phyloP scores from a whole-genome alignment of 2,113 vertebrate genomes.

The Dipodomys merriami region DNA sequence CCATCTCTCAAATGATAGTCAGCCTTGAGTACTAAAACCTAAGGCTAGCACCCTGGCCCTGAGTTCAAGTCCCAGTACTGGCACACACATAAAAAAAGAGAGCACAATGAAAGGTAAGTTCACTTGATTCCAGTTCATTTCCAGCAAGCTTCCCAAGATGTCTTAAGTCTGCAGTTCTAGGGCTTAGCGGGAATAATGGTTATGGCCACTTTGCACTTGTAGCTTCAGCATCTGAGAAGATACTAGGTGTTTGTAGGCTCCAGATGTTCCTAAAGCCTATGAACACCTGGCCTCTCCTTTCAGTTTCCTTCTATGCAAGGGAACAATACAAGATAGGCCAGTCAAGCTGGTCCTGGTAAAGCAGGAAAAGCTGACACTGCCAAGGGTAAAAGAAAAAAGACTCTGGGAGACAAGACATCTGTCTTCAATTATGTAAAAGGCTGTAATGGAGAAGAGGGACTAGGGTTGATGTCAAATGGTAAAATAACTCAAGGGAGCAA shows the following conservation, averaged over 20 bases:
- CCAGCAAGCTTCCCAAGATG: neutral
- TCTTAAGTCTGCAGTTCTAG: neutral
- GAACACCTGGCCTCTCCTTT: neutral
- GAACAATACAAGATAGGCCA: too few relatives aligned
- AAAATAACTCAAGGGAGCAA: neutral
- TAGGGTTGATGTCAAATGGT: neutral
- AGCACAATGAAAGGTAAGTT: neutral
- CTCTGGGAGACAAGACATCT: neutral
- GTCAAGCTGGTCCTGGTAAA: neutral
- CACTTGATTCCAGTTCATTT: neutral
- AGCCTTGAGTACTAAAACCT: too few relatives aligned
- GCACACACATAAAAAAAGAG: neutral
- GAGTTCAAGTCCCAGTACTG: too few relatives aligned
- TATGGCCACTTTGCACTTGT: neutral
- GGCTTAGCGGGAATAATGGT: neutral
- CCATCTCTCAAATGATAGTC: too few relatives aligned
- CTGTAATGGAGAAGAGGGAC: neutral
- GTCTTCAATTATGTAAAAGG: constrained; percentile 17
- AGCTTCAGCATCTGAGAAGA: neutral
- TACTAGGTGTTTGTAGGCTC: neutral
- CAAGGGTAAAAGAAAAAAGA: neutral
- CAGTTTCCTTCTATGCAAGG: neutral
- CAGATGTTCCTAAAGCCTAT: neutral
- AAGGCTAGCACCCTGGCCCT: too few relatives aligned
- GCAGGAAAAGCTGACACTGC: neutral